Conservation (phyloP, 2,888 invertebrate genomes). For the Campaea margaritaria region DNA sequence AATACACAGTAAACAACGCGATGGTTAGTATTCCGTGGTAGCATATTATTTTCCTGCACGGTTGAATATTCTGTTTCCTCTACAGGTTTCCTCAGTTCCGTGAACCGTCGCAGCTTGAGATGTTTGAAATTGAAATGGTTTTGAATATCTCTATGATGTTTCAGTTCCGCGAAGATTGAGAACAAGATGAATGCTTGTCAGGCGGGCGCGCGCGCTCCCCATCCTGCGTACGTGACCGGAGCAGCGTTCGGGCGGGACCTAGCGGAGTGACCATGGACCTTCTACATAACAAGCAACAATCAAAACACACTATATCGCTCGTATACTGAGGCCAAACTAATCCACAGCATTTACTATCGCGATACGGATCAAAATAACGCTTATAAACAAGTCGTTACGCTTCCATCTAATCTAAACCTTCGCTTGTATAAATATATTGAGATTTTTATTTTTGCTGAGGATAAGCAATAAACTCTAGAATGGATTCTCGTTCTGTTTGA, state of each 20-base stretch:
- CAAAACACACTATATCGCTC: conserved; percentile 45
- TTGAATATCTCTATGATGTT: conserved; percentile 32
- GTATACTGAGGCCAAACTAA: conserved; percentile 35
- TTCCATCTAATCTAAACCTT: conserved; percentile 12
- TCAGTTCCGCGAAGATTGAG: conserved; percentile 27
- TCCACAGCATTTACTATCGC: conserved; percentile 34
- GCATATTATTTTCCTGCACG: conserved; percentile 19
- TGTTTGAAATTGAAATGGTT: conserved; percentile 21
- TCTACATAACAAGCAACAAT: conserved; percentile 45
- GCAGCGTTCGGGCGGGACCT: conserved; percentile 50
- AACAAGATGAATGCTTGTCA: conserved; percentile 23
- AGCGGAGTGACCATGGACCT: conserved; percentile 51
- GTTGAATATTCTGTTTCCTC: conserved; percentile 3
- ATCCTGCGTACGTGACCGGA: conserved; percentile 70
- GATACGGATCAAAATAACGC: conserved; percentile 36
- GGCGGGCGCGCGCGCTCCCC: conserved; percentile 14
- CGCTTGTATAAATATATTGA: conserved; percentile 20
- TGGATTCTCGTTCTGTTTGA: conserved; percentile 16
- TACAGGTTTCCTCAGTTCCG: conserved; percentile 14
- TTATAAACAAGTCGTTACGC: conserved; percentile 27
- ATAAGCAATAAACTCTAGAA: conserved; percentile 16
- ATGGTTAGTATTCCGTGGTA: neutral
- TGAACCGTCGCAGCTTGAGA: conserved; percentile 17
- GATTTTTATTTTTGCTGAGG: conserved; percentile 14
- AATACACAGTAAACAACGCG: too few species aligned